A percentile compares a stretch with the other conserved stretches of the same genome.
Conservation (phyloP, 2,797 vertebrate genomes). For the Coreius guichenoti region DNA sequence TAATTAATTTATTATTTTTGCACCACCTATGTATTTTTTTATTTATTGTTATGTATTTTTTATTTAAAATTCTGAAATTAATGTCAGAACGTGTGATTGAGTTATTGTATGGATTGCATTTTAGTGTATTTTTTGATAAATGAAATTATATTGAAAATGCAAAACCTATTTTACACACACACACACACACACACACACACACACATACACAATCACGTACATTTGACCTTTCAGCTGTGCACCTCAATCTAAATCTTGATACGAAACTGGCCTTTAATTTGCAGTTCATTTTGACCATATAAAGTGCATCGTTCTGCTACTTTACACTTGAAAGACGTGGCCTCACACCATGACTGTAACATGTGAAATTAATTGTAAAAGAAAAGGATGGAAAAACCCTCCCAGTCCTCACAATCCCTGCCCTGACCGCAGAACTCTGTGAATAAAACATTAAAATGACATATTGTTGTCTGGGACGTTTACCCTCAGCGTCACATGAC, state of each 20-base stretch:
- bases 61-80: not conserved
- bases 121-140: not conserved
- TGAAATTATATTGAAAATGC: not conserved
- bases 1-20: not conserved
- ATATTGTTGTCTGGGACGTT: constrained; percentile 46
- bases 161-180: not conserved
- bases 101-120: too few relatives aligned
- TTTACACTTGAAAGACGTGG: constrained; percentile 53
- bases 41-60: not conserved
- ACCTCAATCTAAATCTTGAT: not conserved
- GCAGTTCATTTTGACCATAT: constrained; percentile 23
- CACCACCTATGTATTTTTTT: not conserved
- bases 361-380: constrained; percentile 47
- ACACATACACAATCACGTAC: not conserved
- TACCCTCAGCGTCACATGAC: constrained; percentile 43
- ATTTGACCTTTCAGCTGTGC: not conserved
- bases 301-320: constrained; percentile 30
- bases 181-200: not conserved
- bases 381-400: constrained; percentile 46
- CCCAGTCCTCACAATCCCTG: constrained; percentile 21
- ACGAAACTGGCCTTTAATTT: constrained; percentile 9
- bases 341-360: constrained; percentile 39
- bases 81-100: too few relatives aligned
- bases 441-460: constrained; percentile 55
- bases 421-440: constrained; percentile 34